A percentile compares a stretch with the other conserved stretches of the same genome.
Evolutionary conservation across 2,113 vertebrate species (phyloP).

Genomic region (Melanotaenia duboulayi): DNA sequence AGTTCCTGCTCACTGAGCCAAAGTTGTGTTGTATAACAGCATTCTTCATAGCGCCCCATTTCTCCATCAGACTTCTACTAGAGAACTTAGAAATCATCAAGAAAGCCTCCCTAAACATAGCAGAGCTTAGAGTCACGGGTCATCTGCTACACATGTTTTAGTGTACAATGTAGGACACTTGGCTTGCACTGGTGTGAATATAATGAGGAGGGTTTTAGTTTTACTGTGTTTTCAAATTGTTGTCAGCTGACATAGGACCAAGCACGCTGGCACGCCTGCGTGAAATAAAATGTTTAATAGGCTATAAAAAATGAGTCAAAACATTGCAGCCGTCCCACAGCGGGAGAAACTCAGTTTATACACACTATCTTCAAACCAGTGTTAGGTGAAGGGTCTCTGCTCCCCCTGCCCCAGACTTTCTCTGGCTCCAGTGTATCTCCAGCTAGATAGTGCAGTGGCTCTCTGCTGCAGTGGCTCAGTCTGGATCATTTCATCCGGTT

Average conservation of each 20-base stretch:
- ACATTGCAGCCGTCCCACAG: slow-evolving; percentile 7
- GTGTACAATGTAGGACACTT: slow-evolving; percentile 12
- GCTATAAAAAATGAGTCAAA: slow-evolving; percentile 51
- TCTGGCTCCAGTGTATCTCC: slow-evolving; percentile 14
- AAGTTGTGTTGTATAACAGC: slow-evolving; percentile 30
- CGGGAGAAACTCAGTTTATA: neutral
- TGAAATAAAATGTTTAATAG: slow-evolving; percentile 43
- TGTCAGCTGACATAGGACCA: slow-evolving; percentile 35
- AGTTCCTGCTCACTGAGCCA: slow-evolving; percentile 34
- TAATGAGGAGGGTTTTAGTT: slow-evolving; percentile 15
- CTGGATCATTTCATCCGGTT: slow-evolving; percentile 41
- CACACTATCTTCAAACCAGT: neutral
- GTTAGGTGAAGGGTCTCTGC: neutral
- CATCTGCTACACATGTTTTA: slow-evolving; percentile 36
- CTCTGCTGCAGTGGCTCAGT: slow-evolving; percentile 1
- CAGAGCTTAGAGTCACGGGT: neutral
- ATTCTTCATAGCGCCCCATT: neutral
- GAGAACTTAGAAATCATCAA: slow-evolving; percentile 29
- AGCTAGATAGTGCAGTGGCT: slow-evolving; percentile 1
- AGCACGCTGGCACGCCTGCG: neutral
- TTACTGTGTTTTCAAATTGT: slow-evolving; percentile 54
- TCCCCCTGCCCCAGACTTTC: slow-evolving; percentile 1
- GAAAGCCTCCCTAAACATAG: slow-evolving; percentile 4
- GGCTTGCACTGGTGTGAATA: slow-evolving; percentile 23
- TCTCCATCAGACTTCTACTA: slow-evolving; percentile 7